phyloP scores from a whole-genome alignment of 2,888 invertebrate genomes.

The Proisotoma minuta region DNA sequence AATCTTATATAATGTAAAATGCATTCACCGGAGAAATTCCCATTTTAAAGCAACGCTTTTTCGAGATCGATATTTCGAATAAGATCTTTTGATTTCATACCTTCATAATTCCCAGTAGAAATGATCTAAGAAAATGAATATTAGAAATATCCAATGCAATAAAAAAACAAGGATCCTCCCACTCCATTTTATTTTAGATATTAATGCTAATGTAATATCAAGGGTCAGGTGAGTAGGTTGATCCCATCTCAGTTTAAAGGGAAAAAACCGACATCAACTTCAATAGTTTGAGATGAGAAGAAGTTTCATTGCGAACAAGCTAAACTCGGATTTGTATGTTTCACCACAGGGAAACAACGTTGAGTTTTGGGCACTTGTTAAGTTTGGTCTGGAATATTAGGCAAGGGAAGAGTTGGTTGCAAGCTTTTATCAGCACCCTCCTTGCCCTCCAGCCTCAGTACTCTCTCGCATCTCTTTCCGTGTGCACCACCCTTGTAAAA shows the following conservation, averaged over 20 bases:
- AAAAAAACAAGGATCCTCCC: too few relatives aligned
- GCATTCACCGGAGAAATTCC: too few relatives aligned
- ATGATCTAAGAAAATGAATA: too few relatives aligned
- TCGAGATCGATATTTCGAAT: too few relatives aligned
- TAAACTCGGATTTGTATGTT: constrained; percentile 10
- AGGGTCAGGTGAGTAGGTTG: neutral
- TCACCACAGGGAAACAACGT: neutral
- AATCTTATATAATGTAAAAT: too few relatives aligned
- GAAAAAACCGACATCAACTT: neutral
- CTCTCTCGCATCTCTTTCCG: constrained; percentile 9
- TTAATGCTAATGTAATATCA: neutral
- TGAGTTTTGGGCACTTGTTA: neutral
- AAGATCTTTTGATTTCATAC: too few relatives aligned
- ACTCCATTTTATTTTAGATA: neutral
- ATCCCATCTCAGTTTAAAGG: neutral
- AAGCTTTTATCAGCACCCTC: constrained; percentile 39
- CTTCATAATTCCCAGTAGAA: too few relatives aligned
- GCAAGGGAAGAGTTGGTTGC: constrained; percentile 2
- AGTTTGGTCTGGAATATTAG: constrained; percentile 1
- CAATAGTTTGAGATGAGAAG: neutral
- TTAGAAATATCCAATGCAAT: too few relatives aligned
- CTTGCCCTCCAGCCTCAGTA: constrained; percentile 43
- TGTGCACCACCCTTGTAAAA: neutral
- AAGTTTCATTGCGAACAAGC: constrained; percentile 10
- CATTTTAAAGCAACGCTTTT: too few relatives aligned